Percentiles rank a stretch among this genome's conserved stretches.
These are phyloP conservation scores for Periophthalmus magnuspinnatus DNA, from an alignment of 2,797 vertebrate genomes.

Conservation along the genomic window DNA sequence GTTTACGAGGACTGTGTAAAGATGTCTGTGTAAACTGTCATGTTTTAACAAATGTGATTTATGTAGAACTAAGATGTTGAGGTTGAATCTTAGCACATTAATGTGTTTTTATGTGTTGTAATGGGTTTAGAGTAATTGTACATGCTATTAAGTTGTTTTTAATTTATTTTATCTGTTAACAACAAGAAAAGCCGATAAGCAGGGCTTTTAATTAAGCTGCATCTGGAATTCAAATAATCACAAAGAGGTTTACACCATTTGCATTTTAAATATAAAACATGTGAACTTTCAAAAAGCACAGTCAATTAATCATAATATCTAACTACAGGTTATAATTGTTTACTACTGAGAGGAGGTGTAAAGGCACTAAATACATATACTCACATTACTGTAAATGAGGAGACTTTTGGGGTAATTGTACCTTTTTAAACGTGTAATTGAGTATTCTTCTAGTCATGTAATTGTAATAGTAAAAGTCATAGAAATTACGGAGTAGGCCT, in stretches of 20 bases:
- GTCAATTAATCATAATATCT: not conserved
- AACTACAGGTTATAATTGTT: no score
- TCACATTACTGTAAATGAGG: no score
- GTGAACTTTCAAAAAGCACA: not conserved
- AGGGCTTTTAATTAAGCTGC: slow-evolving; percentile 4
- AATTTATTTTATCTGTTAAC: not conserved
- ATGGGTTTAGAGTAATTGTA: not conserved
- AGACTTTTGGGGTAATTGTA: no score
- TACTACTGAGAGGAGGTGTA: no score
- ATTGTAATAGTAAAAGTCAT: no score
- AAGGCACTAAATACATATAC: no score
- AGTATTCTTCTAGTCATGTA: no score
- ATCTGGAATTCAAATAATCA: not conserved
- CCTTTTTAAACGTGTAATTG: no score
- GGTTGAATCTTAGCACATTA: not conserved
- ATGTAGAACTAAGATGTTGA: not conserved
- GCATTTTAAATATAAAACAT: not conserved
- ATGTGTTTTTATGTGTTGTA: not conserved
- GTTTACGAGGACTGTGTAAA: no score
- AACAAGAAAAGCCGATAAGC: not conserved
- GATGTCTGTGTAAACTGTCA: no score
- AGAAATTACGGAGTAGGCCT: no score
- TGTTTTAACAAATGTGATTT: no score
- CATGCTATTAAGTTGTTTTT: not conserved
- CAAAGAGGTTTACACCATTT: not conserved